A percentile compares a stretch with the other conserved stretches of the same genome.
Conservation (phyloP, 2,888 invertebrate species). For the Epinotia nisella region DNA sequence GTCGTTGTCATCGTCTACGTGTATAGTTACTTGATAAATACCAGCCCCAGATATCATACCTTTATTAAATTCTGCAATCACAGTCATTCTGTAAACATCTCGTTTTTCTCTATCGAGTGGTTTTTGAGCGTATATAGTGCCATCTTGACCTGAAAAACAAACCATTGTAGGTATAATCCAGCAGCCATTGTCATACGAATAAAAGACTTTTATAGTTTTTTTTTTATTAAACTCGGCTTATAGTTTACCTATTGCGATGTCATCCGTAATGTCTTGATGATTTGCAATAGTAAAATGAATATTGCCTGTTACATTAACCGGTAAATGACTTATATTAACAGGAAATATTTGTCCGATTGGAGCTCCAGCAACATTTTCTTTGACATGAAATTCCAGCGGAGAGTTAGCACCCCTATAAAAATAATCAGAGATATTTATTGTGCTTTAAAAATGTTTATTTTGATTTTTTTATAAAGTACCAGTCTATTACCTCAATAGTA, state of each 20-base stretch:
- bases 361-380: constrained; percentile 90
- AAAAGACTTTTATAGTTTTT: background rate
- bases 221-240: no score
- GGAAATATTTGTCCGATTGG: constrained; percentile 89
- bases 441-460: constrained; percentile 13
- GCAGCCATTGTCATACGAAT: background rate
- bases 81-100: constrained; percentile 89
- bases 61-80: constrained; percentile 91
- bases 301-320: constrained; percentile 72
- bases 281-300: constrained; percentile 91
- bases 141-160: constrained; percentile 83
- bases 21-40: constrained; percentile 91
- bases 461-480: constrained; percentile 11
- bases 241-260: constrained; percentile 88
- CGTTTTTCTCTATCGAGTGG: constrained; percentile 91
- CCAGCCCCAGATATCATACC: constrained; percentile 89
- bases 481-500: constrained; percentile 84
- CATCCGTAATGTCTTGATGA: constrained; percentile 91
- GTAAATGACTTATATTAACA: constrained; percentile 73
- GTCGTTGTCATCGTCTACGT: constrained; percentile 94
- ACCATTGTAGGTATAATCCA: background rate
- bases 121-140: constrained; percentile 90
- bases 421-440: constrained; percentile 47
- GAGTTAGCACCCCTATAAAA: constrained; percentile 87
- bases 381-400: constrained; percentile 89